These are phyloP conservation scores for Vulpes ferrilata DNA, from an alignment of 2,113 vertebrate species.

Conservation along the genomic window DNA sequence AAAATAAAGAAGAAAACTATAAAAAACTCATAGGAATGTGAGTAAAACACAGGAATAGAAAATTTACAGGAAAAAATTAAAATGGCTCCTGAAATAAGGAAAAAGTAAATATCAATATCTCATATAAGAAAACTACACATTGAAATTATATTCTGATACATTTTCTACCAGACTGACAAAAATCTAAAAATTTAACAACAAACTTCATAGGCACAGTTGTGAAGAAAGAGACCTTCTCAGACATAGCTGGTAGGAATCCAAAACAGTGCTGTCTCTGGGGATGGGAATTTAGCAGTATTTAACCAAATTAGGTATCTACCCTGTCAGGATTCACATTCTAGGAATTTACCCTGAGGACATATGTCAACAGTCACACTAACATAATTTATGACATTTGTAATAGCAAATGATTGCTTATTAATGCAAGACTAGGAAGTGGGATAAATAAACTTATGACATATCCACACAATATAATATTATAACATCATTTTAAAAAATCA, in stretches of 20 bases:
- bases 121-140: neutral
- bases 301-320: neutral
- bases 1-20: neutral
- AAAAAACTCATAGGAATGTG: neutral
- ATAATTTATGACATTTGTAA: neutral
- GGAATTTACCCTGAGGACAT: neutral
- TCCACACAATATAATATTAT: neutral
- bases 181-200: neutral
- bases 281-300: neutral
- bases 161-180: neutral
- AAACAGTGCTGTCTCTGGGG: neutral
- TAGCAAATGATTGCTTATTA: neutral
- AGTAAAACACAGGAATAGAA: neutral
- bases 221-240: neutral
- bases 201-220: neutral
- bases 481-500: neutral
- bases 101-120: neutral
- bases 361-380: neutral
- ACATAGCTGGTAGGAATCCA: neutral
- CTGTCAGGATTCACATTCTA: neutral
- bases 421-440: neutral
- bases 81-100: neutral
- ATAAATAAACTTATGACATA: neutral
- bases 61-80: neutral
- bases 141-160: neutral